Evolutionary conservation across 2,888 invertebrate species (phyloP), one percentile per base, ranked within the genome.

Genomic region (Drosophila kanekoi): DNA sequence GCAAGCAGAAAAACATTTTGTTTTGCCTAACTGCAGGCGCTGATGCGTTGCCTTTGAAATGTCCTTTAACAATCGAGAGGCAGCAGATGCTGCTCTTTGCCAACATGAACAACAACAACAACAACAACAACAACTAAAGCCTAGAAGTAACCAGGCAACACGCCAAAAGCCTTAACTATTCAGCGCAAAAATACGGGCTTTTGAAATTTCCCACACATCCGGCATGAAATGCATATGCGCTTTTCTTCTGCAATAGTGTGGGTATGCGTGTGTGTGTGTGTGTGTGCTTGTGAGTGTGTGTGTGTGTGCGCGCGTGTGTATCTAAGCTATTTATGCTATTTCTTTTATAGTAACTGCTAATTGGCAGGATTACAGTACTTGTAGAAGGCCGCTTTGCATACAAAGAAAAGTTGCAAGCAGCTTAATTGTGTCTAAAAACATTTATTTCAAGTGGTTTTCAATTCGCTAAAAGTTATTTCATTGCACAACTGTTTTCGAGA

Each of bases 311-410:
- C 2, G 11, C 9, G 14, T 10, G 28, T 20, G 13, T 33, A 9
- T 6, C 28, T 37, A 11, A 40, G 33, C 33, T 28, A 33, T 47
- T 49, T 53, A 41, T 40, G 14, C n/a, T 6, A 8, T 28, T 38
- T 45, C 9, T 23, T 18, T 38, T 20, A 37, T 8, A 18, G 43
- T 16, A 45, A 11, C 44, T 33, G 47, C 69, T 74, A 72, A 72
- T 72, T 74, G 75, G 59, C n/a, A 8, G 35, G 16, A 43, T 40
- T 61, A 20, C 11, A 28, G 6, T n/a, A 11, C 20, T 14, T 35
- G 20, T 20, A 33, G 10, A n/a, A 18, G 18, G 41, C 13, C 14
- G 38, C 37, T 40, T 14, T 9, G 16, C 16, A 20, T 33, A 33
- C 14, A 20, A 1, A 16, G 9, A 41, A 33, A 53, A 33, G 6